Evolutionary conservation across 2,888 invertebrate species (phyloP), one percentile per base, ranked within the genome.

Genomic region (Drosophila multiciliata): DNA sequence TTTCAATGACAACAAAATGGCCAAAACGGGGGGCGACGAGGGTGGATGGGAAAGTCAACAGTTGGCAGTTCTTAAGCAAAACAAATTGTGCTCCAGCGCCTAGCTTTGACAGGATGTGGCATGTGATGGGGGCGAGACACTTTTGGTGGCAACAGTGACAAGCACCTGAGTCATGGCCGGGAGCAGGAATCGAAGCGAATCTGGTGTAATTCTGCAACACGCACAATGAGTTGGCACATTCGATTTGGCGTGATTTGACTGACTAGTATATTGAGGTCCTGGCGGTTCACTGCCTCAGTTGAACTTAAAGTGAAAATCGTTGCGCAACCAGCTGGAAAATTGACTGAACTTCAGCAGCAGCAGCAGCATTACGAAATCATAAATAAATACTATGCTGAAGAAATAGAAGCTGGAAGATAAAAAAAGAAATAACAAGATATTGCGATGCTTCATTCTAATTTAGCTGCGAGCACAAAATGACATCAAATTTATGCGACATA

Each of bases 121-220:
- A 26, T 26, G 54, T 9, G 61, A 62, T 68, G 65, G 62, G 71
- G 80, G 76, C 49, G 70, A 75, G 70, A 75, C 60, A 61, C 62
- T 73, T 73, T 59, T 42, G 74, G 55, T 55, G 59, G 72, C 87
- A 23, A 45, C 45, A 45, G 8, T 45, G 45, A 26, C 45, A 61
- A 54, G 67, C 87, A 87, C 90, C 87, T 90, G 87, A 89, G 90
- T 89, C 87, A 87, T 68, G 74, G 58, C 60, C 54, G 36, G 38
- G 45, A 55, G 42, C 32, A n/a, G 15, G 17, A 42, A 33, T 35
- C 32, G 38, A 8, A 38, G 11, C 29, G 17, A 15, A 29, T 8
- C 55, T 42, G 35, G 9, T 23, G 55, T 38, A 55, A 38, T n/a
- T 55, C 48, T 11, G 33, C 9, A 20, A 49, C 55, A 52, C 40